Conservation (phyloP, 2,113 vertebrate species). For the Camelus dromedarius region DNA sequence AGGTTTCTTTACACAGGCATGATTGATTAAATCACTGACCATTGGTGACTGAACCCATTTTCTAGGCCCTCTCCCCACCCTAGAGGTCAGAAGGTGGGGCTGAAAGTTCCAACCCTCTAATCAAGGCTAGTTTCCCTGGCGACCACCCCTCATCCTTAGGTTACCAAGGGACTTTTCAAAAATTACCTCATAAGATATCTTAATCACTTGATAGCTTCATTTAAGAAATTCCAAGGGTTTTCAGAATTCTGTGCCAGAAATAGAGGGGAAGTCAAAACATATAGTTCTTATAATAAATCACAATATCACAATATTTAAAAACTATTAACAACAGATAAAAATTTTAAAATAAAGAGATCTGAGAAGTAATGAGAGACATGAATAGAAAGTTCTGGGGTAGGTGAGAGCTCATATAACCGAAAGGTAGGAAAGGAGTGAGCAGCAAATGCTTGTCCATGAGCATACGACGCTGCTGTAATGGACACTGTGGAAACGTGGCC, state of each 20-base stretch:
- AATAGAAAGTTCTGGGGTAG: neutral
- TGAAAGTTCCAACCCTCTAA: neutral
- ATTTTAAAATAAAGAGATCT: neutral
- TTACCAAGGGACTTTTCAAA: neutral
- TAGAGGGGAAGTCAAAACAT: neutral
- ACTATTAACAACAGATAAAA: neutral
- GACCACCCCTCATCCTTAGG: neutral
- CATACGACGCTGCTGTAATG: neutral
- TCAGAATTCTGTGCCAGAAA: neutral
- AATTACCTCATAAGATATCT: neutral
- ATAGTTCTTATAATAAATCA: neutral
- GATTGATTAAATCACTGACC: neutral
- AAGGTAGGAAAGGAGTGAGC: neutral
- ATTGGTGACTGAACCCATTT: neutral
- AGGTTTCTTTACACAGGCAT: neutral
- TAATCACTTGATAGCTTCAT: neutral
- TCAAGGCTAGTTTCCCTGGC: neutral
- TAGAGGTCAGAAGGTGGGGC: neutral
- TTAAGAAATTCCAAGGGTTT: neutral
- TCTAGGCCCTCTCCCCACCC: neutral
- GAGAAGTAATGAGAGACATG: neutral
- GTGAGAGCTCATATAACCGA: neutral
- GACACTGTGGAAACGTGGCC: neutral
- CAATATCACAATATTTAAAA: neutral
- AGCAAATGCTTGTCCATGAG: neutral